phyloP scores from a whole-genome alignment of 2,888 invertebrate genomes.

The Oxytorus armatus region DNA sequence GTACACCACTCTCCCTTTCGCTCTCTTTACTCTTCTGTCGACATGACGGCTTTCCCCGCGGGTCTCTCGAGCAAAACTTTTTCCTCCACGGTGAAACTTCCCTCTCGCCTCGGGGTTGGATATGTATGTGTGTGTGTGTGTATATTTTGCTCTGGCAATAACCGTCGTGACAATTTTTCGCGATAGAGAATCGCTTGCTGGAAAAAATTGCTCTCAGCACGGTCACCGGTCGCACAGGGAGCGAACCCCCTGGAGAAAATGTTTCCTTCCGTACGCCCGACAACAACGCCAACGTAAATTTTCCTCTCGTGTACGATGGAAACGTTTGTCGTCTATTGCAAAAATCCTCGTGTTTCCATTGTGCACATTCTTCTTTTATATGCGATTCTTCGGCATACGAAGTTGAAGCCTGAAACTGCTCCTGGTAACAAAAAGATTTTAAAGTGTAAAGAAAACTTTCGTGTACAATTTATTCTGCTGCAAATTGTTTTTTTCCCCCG shows the following conservation, averaged over 20 bases:
- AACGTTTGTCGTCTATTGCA: no score
- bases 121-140: background rate
- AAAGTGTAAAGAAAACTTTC: background rate
- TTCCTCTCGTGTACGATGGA: no score
- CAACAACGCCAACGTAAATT: background rate
- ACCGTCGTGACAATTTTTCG: constrained; percentile 44
- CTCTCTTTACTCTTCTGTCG: constrained; percentile 21
- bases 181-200: constrained; percentile 32
- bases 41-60: constrained; percentile 26
- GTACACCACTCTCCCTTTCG: constrained; percentile 17
- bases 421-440: background rate
- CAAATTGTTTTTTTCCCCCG: background rate
- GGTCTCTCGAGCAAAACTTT: constrained; percentile 44
- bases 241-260: background rate
- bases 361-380: no score
- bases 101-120: constrained; percentile 6
- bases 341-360: no score
- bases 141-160: constrained; percentile 9
- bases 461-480: background rate
- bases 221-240: constrained; percentile 5
- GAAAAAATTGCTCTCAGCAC: constrained; percentile 40
- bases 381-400: no score
- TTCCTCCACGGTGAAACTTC: constrained; percentile 13
- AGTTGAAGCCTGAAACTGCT: background rate
- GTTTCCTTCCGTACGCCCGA: constrained; percentile 1